A percentile compares a stretch with the other conserved stretches of the same genome.
Conservation (phyloP, 2,113 vertebrate species). For the Perccottus glenii region DNA sequence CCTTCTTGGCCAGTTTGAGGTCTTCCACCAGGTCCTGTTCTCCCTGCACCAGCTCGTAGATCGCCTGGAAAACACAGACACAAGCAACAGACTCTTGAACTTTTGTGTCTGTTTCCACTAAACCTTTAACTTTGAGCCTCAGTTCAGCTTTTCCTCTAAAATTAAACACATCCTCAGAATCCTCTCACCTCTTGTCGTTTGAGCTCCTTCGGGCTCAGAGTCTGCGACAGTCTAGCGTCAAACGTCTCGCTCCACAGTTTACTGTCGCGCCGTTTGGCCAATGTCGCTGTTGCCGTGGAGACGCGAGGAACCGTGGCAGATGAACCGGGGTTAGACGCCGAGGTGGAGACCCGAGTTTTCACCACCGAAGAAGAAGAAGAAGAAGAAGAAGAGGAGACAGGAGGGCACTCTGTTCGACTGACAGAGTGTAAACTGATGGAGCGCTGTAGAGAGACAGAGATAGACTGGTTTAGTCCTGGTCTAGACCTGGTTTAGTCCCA, state of each 20-base stretch:
- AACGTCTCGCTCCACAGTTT: slow-evolving; percentile 99
- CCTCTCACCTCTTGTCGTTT: slow-evolving; percentile 97
- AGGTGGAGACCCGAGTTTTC: slow-evolving; percentile 72
- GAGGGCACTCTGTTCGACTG: neutral
- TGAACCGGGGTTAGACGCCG: slow-evolving; percentile 1
- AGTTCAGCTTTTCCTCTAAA: too few species aligned
- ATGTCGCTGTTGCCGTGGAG: neutral
- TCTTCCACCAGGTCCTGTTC: slow-evolving; percentile 98
- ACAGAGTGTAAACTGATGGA: slow-evolving; percentile 69
- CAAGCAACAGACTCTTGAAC: too few species aligned
- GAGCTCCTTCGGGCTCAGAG: slow-evolving; percentile 92
- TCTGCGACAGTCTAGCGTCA: slow-evolving; percentile 85
- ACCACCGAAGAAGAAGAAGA: slow-evolving; percentile 67
- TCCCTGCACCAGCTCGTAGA: slow-evolving; percentile 96
- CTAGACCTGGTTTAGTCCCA: neutral
- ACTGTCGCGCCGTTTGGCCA: slow-evolving; percentile 90
- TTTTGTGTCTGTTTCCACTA: too few species aligned
- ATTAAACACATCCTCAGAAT: too few species aligned
- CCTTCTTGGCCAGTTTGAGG: slow-evolving; percentile 96
- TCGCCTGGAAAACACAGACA: slow-evolving; percentile 82
- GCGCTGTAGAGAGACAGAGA: slow-evolving; percentile 75
- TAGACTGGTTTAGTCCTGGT: neutral
- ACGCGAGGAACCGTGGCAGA: slow-evolving; percentile 27
- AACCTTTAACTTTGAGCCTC: too few species aligned
- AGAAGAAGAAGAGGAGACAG: slow-evolving; percentile 41